A percentile compares a stretch with the other conserved stretches of the same genome.
phyloP scores from a whole-genome alignment of 2,797 vertebrate species.

The Pelodytes ibericus region DNA sequence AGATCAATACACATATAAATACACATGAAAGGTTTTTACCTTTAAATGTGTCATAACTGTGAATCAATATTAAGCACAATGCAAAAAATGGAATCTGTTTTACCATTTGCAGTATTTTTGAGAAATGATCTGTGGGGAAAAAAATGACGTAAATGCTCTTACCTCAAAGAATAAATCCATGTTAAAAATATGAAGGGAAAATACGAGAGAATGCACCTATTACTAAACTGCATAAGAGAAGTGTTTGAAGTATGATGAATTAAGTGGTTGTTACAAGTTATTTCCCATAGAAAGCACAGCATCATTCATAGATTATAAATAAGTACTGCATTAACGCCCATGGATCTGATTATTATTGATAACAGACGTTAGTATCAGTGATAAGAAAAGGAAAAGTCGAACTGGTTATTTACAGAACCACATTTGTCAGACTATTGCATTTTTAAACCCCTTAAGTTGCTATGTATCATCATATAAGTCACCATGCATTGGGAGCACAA shows the following conservation, averaged over 20 bases:
- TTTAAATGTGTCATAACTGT: slow-evolving; percentile 17
- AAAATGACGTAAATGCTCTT: slow-evolving; percentile 32
- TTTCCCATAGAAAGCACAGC: slow-evolving; percentile 25
- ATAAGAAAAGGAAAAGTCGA: slow-evolving; percentile 64
- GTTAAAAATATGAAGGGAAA: slow-evolving; percentile 1
- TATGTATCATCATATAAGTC: slow-evolving; percentile 84
- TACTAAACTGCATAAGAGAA: slow-evolving; percentile 28
- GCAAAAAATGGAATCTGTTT: slow-evolving; percentile 26
- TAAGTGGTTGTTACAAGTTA: slow-evolving; percentile 42
- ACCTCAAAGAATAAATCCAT: slow-evolving; percentile 38
- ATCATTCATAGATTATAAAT: slow-evolving; percentile 36
- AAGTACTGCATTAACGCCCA: slow-evolving; percentile 49
- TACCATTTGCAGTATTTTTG: slow-evolving; percentile 22
- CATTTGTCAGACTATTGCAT: slow-evolving; percentile 79
- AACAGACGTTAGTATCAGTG: slow-evolving; percentile 59
- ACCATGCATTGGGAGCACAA: slow-evolving; percentile 72
- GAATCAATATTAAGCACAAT: slow-evolving; percentile 24
- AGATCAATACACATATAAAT: background rate
- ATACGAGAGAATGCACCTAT: slow-evolving; percentile 23
- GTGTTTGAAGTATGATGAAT: slow-evolving; percentile 36
- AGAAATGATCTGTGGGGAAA: slow-evolving; percentile 15
- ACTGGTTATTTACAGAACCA: slow-evolving; percentile 74
- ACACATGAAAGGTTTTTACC: background rate
- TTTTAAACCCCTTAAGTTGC: slow-evolving; percentile 81
- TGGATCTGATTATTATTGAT: slow-evolving; percentile 60